These are phyloP conservation scores for Pogonocichla stellata DNA, from an alignment of 2,113 vertebrate genomes.

Conservation along the genomic window DNA sequence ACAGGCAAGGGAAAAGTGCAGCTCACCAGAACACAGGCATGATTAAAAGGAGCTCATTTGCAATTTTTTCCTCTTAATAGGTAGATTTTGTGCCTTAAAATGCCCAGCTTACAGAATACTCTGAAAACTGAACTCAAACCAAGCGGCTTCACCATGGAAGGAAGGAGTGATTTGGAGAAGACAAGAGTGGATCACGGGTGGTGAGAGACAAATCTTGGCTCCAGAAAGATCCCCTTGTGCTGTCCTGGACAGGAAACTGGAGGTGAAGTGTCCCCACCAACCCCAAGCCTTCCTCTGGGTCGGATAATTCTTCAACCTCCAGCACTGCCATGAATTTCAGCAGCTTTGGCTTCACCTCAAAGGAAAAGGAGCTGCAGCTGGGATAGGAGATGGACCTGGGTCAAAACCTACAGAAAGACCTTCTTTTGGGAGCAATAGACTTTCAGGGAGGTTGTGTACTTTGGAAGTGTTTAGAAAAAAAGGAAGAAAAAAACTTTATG, in stretches of 20 bases:
- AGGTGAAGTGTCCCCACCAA: neutral
- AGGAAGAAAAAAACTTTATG: neutral
- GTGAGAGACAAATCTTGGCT: neutral
- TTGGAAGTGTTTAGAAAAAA: neutral
- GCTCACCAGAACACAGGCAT: neutral
- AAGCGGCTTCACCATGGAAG: neutral
- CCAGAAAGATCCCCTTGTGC: neutral
- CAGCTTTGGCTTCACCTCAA: constrained; percentile 18
- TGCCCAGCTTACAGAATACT: neutral
- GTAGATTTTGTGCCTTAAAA: neutral
- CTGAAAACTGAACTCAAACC: neutral
- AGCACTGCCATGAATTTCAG: neutral
- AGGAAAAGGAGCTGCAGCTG: constrained; percentile 23
- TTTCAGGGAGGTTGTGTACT: neutral
- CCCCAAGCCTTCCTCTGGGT: neutral
- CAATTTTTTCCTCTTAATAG: neutral
- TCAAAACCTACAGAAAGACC: neutral
- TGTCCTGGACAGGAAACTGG: neutral
- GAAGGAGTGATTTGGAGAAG: neutral
- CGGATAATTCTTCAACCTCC: neutral
- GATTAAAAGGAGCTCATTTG: neutral
- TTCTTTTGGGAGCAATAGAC: neutral
- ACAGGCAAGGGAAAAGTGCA: neutral
- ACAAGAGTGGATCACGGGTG: neutral
- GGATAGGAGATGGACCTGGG: neutral